These are phyloP conservation scores for Nymphalis io DNA, from an alignment of 1,140 invertebrate species.

Conservation along the genomic window DNA sequence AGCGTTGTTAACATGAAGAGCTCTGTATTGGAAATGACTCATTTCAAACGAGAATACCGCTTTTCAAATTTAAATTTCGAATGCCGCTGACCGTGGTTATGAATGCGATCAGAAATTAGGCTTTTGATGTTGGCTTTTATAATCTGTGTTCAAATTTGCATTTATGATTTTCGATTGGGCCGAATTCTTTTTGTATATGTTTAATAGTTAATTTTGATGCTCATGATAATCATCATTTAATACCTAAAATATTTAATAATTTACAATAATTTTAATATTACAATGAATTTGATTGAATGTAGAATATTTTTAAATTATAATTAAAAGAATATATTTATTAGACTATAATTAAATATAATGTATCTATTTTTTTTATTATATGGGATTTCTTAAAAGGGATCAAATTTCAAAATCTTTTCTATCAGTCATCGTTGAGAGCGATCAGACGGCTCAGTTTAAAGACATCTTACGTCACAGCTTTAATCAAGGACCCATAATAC, in stretches of 20 bases:
- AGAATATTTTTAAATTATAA: neutral
- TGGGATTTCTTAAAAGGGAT: neutral
- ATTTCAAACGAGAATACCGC: constrained; percentile 21
- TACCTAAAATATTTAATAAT: neutral
- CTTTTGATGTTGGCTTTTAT: constrained; percentile 32
- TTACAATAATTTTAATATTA: neutral
- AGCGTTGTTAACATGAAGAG: constrained; percentile 21
- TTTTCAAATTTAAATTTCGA: constrained; percentile 36
- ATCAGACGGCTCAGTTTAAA: constrained; percentile 13
- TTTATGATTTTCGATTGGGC: constrained; percentile 32
- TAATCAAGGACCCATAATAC: constrained; percentile 26
- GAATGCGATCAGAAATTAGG: constrained; percentile 33
- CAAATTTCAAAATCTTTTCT: neutral
- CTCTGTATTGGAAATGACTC: constrained; percentile 22
- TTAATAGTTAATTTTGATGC: constrained; percentile 3
- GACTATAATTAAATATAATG: no score
- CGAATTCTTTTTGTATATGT: constrained; percentile 12
- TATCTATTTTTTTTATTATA: no score
- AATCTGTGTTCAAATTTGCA: constrained; percentile 29
- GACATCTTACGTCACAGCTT: constrained; percentile 10
- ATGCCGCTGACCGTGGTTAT: constrained; percentile 19
- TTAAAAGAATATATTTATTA: no score
- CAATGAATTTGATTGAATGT: neutral
- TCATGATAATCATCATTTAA: neutral
- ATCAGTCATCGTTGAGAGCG: neutral